These are phyloP conservation scores for Alexandromys fortis DNA, from an alignment of 2,113 vertebrate genomes.

Conservation along the genomic window DNA sequence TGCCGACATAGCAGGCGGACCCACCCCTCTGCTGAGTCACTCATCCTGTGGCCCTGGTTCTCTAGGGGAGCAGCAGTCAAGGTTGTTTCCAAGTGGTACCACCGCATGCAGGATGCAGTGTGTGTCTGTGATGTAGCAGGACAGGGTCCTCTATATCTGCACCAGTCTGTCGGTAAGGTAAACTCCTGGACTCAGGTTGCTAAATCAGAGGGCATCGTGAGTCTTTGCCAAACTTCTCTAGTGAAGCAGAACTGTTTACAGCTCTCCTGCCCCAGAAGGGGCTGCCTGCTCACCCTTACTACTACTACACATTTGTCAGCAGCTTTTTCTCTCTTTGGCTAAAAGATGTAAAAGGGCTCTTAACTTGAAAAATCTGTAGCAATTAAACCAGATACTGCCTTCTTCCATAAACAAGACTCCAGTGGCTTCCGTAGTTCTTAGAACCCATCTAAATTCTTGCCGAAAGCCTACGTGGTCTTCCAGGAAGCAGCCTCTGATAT, in stretches of 20 bases:
- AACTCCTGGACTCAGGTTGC: background rate
- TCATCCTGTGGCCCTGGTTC: background rate
- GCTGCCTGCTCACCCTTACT: background rate
- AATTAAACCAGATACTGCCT: slow-evolving; percentile 31
- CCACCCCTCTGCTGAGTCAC: background rate
- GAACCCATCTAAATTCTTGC: background rate
- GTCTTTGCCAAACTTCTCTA: background rate
- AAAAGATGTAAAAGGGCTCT: background rate
- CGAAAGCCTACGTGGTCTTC: background rate
- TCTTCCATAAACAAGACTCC: background rate
- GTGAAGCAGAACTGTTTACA: background rate
- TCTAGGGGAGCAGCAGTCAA: background rate
- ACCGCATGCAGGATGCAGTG: background rate
- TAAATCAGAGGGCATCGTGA: background rate
- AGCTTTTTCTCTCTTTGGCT: background rate
- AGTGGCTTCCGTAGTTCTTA: background rate
- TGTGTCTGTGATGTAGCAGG: background rate
- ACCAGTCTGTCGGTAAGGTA: background rate
- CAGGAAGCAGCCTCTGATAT: background rate
- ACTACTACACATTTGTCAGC: background rate
- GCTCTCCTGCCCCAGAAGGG: background rate
- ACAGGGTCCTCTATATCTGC: background rate
- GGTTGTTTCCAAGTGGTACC: background rate
- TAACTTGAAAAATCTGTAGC: background rate
- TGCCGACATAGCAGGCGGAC: no score